Evolutionary conservation across 2,797 vertebrate species (phyloP).

Genomic region (Xyrichtys novacula): DNA sequence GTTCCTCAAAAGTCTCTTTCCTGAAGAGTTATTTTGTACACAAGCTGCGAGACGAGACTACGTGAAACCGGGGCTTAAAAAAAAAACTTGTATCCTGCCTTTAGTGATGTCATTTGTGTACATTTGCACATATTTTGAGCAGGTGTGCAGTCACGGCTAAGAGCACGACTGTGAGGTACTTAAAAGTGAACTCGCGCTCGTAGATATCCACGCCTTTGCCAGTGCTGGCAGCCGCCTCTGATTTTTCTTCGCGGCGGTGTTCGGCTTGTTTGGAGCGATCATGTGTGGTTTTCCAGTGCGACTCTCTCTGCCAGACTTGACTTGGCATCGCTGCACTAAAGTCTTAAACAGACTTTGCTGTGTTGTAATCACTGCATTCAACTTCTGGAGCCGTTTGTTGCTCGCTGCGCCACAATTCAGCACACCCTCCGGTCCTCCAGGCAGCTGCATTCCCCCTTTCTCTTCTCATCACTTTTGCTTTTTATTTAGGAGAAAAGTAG

Average conservation of each 20-base stretch:
- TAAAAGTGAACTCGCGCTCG: slow-evolving; percentile 18
- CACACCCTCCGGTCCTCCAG: slow-evolving; percentile 39
- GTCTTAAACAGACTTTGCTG: slow-evolving; percentile 45
- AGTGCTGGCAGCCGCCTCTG: slow-evolving; percentile 19
- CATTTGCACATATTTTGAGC: slow-evolving; percentile 6
- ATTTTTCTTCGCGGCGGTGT: slow-evolving; percentile 26
- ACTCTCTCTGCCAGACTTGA: slow-evolving; percentile 46
- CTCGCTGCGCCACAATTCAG: slow-evolving; percentile 46
- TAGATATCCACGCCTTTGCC: slow-evolving; percentile 17
- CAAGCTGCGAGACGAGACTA: neutral
- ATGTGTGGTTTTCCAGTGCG: slow-evolving; percentile 48
- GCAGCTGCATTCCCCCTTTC: slow-evolving; percentile 44
- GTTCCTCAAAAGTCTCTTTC: neutral
- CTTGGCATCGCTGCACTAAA: slow-evolving; percentile 41
- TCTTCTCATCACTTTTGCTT: slow-evolving; percentile 36
- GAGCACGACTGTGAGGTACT: slow-evolving; percentile 4
- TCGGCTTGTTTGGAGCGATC: slow-evolving; percentile 40
- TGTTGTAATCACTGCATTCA: slow-evolving; percentile 64
- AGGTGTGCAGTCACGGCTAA: neutral
- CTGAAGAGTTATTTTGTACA: neutral
- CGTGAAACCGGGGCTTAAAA: neutral
- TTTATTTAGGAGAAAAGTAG: slow-evolving; percentile 70
- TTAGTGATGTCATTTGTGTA: slow-evolving; percentile 6
- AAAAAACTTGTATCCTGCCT: neutral
- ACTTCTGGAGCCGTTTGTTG: slow-evolving; percentile 57